These are phyloP conservation scores for Drosophila nasuta DNA, from an alignment of 1,140 invertebrate species.

Conservation along the genomic window DNA sequence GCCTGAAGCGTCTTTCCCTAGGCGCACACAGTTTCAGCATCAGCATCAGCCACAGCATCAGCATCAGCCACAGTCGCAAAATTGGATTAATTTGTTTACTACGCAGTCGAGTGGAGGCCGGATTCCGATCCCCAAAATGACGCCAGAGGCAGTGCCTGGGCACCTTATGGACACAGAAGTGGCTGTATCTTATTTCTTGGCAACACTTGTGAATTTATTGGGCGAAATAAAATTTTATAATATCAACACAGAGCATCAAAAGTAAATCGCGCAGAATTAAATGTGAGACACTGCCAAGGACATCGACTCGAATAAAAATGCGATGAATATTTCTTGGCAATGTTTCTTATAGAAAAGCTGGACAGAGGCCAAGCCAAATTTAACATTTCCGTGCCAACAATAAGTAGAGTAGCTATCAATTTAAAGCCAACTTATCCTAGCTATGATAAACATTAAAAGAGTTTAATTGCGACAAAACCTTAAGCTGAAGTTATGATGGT, in stretches of 20 bases:
- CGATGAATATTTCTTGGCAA: no score
- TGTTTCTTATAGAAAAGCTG: not conserved
- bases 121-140: conserved; percentile 16
- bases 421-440: not conserved
- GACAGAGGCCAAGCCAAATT: not conserved
- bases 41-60: not conserved
- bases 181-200: conserved; percentile 31
- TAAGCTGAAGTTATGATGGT: no score
- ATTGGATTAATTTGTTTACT: conserved; percentile 82
- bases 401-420: not conserved
- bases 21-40: not conserved
- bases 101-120: conserved; percentile 25
- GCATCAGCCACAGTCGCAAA: conserved; percentile 33
- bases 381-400: not conserved
- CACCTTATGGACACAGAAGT: conserved; percentile 45
- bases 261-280: conserved; percentile 2
- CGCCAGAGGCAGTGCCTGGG: conserved; percentile 21
- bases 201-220: conserved; percentile 33
- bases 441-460: not conserved
- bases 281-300: not conserved
- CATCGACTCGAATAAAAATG: not conserved
- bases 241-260: conserved; percentile 1
- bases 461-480: no score
- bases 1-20: conserved; percentile 32
- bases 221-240: conserved; percentile 22